Percentiles rank a stretch among this genome's conserved stretches.
These are phyloP conservation scores for Semotilus atromaculatus DNA, from an alignment of 2,797 vertebrate species.

Conservation along the genomic window DNA sequence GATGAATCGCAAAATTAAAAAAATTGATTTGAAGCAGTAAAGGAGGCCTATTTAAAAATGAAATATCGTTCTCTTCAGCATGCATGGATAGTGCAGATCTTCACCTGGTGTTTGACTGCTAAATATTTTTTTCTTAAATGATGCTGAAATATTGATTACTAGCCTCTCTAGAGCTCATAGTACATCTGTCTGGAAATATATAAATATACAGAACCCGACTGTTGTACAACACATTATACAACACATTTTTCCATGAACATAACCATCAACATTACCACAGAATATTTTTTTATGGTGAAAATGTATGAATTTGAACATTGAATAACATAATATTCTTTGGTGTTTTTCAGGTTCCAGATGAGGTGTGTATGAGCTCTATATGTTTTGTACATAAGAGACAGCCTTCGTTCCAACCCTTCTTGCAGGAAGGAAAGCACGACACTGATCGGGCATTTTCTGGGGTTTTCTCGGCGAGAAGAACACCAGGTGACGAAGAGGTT, in stretches of 20 bases:
- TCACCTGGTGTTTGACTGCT: not conserved
- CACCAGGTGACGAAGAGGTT: no score
- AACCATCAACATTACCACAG: not conserved
- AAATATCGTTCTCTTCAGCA: not conserved
- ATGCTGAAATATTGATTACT: not conserved
- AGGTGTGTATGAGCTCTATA: slow-evolving; percentile 28
- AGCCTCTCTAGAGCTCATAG: no score
- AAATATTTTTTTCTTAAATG: not conserved
- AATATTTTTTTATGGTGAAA: not conserved
- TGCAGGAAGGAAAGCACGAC: no score
- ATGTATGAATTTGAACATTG: not conserved
- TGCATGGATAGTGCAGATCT: not conserved
- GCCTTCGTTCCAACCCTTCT: no score
- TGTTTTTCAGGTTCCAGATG: slow-evolving; percentile 58
- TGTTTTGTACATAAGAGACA: slow-evolving; percentile 1
- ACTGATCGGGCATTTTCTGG: no score
- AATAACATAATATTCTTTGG: slow-evolving; percentile 4
- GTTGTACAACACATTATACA: not conserved
- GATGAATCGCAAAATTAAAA: not conserved
- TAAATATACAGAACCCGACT: not conserved
- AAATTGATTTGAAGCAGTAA: not conserved
- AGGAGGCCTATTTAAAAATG: not conserved
- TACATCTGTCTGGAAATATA: not conserved
- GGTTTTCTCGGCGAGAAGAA: no score
- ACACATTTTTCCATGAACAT: not conserved